Evolutionary conservation across 2,888 invertebrate genomes (phyloP).

Genomic region (Drosophila picticornis): DNA sequence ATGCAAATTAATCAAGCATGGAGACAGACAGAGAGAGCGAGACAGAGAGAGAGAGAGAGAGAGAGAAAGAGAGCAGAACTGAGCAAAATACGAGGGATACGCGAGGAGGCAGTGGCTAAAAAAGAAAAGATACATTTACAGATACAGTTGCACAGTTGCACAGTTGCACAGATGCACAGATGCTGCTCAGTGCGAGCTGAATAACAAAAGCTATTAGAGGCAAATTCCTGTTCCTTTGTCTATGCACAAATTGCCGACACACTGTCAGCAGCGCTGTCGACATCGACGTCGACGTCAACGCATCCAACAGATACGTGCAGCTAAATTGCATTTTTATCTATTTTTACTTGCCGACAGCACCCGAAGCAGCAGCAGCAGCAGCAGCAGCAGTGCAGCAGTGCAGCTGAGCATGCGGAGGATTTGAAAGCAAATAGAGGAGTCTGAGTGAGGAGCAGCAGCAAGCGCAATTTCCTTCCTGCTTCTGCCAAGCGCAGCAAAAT

Average conservation of each 20-base stretch:
- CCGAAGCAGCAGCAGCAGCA: slow-evolving; percentile 14
- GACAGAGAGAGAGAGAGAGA: slow-evolving; percentile 3
- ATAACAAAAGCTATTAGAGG: slow-evolving; percentile 67
- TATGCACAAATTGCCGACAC: slow-evolving; percentile 77
- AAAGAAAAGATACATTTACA: slow-evolving; percentile 40
- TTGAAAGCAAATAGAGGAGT: slow-evolving; percentile 60
- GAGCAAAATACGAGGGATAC: slow-evolving; percentile 20
- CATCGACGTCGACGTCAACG: not conserved
- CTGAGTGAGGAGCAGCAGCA: slow-evolving; percentile 16
- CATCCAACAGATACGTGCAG: slow-evolving; percentile 51
- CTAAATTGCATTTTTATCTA: slow-evolving; percentile 80
- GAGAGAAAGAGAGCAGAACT: not conserved
- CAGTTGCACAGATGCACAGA: slow-evolving; percentile 9
- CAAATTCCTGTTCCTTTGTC: slow-evolving; percentile 78
- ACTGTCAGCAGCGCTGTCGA: slow-evolving; percentile 22
- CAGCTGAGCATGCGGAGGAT: slow-evolving; percentile 66
- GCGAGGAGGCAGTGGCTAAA: slow-evolving; percentile 10
- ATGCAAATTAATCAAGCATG: slow-evolving; percentile 73
- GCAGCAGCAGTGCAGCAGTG: slow-evolving; percentile 11
- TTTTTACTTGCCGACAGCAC: slow-evolving; percentile 73
- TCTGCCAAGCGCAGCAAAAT: slow-evolving; percentile 50
- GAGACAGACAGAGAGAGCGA: slow-evolving; percentile 9
- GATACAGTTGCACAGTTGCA: slow-evolving; percentile 16
- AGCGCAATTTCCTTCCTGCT: slow-evolving; percentile 75
- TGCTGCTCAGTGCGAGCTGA: slow-evolving; percentile 24